These are phyloP conservation scores for Rutilus rutilus DNA, from an alignment of 2,113 vertebrate species.

Conservation along the genomic window DNA sequence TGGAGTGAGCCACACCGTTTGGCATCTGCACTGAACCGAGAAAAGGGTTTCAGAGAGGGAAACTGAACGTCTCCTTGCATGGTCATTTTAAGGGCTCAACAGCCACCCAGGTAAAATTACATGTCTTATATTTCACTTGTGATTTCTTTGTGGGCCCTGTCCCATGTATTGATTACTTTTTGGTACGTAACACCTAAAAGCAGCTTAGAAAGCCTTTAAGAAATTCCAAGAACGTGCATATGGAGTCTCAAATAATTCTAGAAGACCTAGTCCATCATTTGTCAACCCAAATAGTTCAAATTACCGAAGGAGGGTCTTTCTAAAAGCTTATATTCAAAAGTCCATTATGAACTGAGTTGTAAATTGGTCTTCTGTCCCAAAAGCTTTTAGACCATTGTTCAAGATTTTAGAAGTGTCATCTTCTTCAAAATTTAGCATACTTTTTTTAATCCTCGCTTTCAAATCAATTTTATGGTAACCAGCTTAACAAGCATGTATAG, in stretches of 20 bases:
- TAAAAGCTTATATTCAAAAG: not conserved
- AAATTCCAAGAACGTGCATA: not conserved
- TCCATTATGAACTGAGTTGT: not conserved
- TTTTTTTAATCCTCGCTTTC: not conserved
- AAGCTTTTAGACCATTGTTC: not conserved
- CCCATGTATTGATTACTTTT: slow-evolving; percentile 35
- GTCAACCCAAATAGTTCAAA: not conserved
- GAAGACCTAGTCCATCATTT: slow-evolving; percentile 1
- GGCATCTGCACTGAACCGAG: slow-evolving; percentile 29
- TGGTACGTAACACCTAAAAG: slow-evolving; percentile 52
- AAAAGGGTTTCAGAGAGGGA: slow-evolving; percentile 40
- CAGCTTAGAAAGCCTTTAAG: slow-evolving; percentile 46
- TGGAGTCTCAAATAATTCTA: not conserved
- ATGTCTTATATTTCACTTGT: slow-evolving; percentile 47
- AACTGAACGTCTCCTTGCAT: slow-evolving; percentile 24
- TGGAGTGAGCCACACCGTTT: not conserved
- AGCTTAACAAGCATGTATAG: not conserved
- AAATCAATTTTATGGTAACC: not conserved
- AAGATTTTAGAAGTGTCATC: not conserved
- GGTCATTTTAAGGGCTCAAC: slow-evolving; percentile 33
- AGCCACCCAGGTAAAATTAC: slow-evolving; percentile 47
- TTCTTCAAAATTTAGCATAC: not conserved
- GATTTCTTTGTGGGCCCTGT: slow-evolving; percentile 21
- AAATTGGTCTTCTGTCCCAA: slow-evolving; percentile 6
- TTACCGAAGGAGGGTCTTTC: not conserved